Evolutionary conservation across 2,888 invertebrate species (phyloP), one percentile per base, ranked within the genome.

Genomic region (Cephus nigrinus): DNA sequence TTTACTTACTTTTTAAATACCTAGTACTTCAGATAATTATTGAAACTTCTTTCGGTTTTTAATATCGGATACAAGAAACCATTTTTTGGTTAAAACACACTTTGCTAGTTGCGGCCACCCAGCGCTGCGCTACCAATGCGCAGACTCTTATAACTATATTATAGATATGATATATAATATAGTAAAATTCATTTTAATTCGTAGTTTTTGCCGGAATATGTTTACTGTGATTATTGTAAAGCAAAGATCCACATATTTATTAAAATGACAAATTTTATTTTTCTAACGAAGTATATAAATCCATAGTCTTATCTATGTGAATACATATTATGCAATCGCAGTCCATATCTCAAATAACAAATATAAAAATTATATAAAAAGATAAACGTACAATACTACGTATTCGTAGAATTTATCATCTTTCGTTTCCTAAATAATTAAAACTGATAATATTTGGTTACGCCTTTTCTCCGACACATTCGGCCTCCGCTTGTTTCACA

Each of bases 401-500:
- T 55, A 9, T 55, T 2, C 9, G 0, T 55, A 55, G 55, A 55
- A 55, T 23, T 23, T 23, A 55, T 55, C 23, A 23, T 23, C 5
- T 55, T 55, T 55, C 9, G 23, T 23, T 23, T 23, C 23, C 0
- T 55, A 55, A 55, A 5, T 9, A 9, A 23, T 23, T 5, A 23
- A 55, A 23, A 55, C 9, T 55, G 9, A 23, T 9, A 55, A 23
- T 23, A 23, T 23, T 55, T 55, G 55, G 1, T 55, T 15, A 55
- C 55, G 55, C 9, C 9, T 55, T 15, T 55, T 15, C 73, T 34
- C 2, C 35, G 5, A 74, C 78, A 74, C 87, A 89, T 0, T 82
- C 79, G 15, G 78, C 83, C 15, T 74, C 78, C 0, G 90, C 90
- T 69, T 90, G 88, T 15, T 87, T 84, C 1, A 90, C 90, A 69